These are phyloP conservation scores for Limnothrissa miodon DNA, from an alignment of 2,113 vertebrate species.

Conservation along the genomic window DNA sequence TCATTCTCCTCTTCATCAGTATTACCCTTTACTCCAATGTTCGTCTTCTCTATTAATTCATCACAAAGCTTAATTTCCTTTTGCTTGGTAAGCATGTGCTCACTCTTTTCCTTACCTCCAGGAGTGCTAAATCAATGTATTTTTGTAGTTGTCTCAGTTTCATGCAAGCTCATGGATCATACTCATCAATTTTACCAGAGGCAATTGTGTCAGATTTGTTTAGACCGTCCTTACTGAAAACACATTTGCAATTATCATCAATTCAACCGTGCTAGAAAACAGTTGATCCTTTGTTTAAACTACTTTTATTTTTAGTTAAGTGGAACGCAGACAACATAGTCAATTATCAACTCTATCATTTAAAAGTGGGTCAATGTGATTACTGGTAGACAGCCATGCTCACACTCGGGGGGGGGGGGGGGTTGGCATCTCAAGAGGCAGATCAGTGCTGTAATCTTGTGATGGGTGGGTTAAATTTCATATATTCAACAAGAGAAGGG, in stretches of 20 bases:
- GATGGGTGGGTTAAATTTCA: constrained; percentile 14
- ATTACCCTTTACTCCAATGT: constrained; percentile 20
- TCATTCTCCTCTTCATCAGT: constrained; percentile 28
- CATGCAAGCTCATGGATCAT: not conserved
- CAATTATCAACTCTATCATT: not conserved
- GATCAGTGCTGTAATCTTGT: not conserved
- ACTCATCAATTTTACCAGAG: not conserved
- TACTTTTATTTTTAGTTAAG: not conserved
- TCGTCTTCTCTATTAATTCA: not conserved
- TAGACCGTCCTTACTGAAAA: not conserved
- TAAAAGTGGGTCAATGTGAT: not conserved
- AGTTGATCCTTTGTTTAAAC: not conserved
- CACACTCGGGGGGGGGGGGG: too few relatives aligned
- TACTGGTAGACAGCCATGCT: not conserved
- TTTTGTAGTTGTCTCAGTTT: not conserved
- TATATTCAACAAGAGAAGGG: not conserved
- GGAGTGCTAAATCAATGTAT: not conserved
- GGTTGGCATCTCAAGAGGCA: not conserved
- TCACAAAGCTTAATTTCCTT: not conserved
- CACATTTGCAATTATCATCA: not conserved
- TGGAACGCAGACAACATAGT: not conserved
- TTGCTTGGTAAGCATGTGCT: constrained; percentile 17
- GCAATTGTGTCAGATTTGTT: too few relatives aligned
- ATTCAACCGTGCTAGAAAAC: not conserved
- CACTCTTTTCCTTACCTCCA: not conserved